Evolutionary conservation across 2,113 vertebrate species (phyloP).

Genomic region (Lepus timidus): DNA sequence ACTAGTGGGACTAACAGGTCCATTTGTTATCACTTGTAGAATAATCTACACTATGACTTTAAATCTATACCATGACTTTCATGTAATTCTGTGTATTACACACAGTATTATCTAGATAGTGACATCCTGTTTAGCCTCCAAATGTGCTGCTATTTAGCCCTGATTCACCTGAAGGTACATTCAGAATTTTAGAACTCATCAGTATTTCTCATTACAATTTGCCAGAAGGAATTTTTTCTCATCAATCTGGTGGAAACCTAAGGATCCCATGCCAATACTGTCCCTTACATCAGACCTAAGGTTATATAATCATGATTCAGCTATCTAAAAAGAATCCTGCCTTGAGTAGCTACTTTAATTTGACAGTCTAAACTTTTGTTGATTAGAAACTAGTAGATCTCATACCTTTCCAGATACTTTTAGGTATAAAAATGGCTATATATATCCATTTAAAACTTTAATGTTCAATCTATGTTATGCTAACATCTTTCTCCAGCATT

Average conservation of each 20-base stretch:
- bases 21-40: conserved; percentile 29
- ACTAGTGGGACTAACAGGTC: neutral
- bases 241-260: neutral
- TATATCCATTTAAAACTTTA: conserved; percentile 21
- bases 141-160: neutral
- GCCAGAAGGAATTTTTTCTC: neutral
- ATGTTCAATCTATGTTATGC: neutral
- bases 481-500: conserved; percentile 3
- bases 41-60: neutral
- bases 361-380: neutral
- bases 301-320: neutral
- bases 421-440: neutral
- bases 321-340: conserved; percentile 9
- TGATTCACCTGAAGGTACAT: neutral
- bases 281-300: neutral
- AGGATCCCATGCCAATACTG: neutral
- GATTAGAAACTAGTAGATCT: conserved; percentile 15
- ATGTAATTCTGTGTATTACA: neutral
- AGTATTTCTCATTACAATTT: neutral
- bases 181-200: neutral
- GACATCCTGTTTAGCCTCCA: neutral
- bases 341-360: conserved; percentile 17
- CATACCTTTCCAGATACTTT: neutral
- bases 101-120: neutral
- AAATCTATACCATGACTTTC: neutral